Conservation (phyloP, 2,113 vertebrate genomes). For the Sebastes fasciatus region DNA sequence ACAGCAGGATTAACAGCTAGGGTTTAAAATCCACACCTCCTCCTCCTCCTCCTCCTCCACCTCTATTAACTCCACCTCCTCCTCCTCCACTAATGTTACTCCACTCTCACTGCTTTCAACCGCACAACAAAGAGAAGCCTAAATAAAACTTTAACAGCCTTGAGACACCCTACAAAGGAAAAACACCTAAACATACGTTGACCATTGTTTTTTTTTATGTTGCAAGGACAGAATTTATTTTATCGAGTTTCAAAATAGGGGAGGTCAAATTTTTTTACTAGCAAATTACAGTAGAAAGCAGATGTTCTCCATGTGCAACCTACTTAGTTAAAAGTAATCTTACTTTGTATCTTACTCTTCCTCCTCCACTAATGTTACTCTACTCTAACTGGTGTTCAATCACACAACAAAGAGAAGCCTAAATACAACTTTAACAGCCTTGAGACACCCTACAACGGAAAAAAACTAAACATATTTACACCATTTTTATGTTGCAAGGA, state of each 20-base stretch:
- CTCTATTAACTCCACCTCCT: not conserved
- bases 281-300: not conserved
- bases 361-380: not conserved
- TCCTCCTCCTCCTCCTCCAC: slow-evolving; percentile 15
- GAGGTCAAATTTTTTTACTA: not conserved
- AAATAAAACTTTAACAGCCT: not conserved
- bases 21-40: slow-evolving; percentile 67
- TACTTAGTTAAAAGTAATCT: not conserved
- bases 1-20: slow-evolving; percentile 77
- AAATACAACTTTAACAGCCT: not conserved
- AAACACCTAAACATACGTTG: not conserved
- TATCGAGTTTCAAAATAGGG: not conserved
- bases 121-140: not conserved
- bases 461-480: not conserved
- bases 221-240: not conserved
- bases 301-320: not conserved
- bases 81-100: not conserved
- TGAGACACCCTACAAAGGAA: not conserved
- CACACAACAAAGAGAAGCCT: not conserved
- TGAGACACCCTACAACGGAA: not conserved
- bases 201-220: not conserved
- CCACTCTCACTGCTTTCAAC: slow-evolving; percentile 44
- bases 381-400: slow-evolving; percentile 42
- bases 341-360: too few relatives aligned
- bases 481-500: not conserved